phyloP scores from a whole-genome alignment of 2,888 invertebrate genomes.

The Hymenopus coronatus region DNA sequence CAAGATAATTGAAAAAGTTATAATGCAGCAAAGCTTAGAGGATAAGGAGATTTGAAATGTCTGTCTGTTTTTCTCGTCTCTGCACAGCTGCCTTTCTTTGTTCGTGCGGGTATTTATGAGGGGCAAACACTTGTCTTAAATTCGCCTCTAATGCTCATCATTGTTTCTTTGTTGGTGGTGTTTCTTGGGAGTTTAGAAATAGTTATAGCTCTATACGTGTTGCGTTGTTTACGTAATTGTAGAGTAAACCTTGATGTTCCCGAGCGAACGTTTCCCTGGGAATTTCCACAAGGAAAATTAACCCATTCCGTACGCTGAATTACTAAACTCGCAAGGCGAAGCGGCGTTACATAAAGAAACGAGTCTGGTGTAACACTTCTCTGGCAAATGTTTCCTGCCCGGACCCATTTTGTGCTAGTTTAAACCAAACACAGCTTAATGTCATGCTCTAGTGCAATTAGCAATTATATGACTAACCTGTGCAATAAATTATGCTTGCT shows the following conservation, averaged over 20 bases:
- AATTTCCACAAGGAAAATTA: slow-evolving; percentile 22
- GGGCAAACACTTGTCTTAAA: background rate
- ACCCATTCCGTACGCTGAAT: slow-evolving; percentile 10
- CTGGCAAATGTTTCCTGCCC: background rate
- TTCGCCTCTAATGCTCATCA: background rate
- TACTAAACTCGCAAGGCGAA: background rate
- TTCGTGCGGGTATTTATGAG: background rate
- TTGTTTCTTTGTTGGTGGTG: background rate
- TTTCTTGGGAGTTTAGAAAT: background rate
- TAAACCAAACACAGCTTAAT: background rate
- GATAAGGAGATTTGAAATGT: background rate
- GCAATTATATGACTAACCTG: background rate
- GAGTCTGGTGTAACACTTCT: background rate
- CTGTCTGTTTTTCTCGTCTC: background rate
- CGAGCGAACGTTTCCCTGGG: background rate
- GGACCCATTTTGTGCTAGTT: background rate
- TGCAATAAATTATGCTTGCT: too few species aligned
- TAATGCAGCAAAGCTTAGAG: background rate
- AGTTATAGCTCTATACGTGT: slow-evolving; percentile 1
- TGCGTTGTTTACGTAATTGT: slow-evolving; percentile 16
- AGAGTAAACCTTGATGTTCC: slow-evolving; percentile 7
- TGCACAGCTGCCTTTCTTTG: background rate
- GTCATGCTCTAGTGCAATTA: background rate
- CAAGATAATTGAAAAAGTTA: background rate
- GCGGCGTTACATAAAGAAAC: background rate